A percentile compares a stretch with the other conserved stretches of the same genome.
Evolutionary conservation across 92 coral and sea anemone species (phyloP).

Genomic region (Phenganax subtilis): DNA sequence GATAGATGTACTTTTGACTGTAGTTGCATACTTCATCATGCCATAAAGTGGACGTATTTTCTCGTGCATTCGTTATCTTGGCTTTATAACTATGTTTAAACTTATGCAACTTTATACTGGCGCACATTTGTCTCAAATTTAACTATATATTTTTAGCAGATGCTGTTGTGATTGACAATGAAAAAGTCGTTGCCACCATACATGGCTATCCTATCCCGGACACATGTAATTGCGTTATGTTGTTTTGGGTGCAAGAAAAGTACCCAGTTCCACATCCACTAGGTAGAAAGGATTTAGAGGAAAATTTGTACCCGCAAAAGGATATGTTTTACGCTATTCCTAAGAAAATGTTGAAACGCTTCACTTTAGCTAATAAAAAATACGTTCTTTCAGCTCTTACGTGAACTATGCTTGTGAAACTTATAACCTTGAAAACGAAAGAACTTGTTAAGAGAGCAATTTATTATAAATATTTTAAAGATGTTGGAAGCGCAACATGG

Average conservation of each 20-base stretch:
- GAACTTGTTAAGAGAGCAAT: not conserved
- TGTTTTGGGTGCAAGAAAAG: conserved; percentile 4
- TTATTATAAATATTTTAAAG: not conserved
- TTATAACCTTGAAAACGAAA: not conserved
- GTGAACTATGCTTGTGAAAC: not conserved
- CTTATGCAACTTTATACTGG: not conserved
- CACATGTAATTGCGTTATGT: not conserved
- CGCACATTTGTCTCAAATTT: not conserved
- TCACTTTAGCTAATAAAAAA: not conserved
- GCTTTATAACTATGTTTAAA: not conserved
- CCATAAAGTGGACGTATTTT: conserved; percentile 1
- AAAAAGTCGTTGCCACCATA: conserved; percentile 1
- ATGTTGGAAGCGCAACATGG: not conserved
- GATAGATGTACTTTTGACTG: not conserved
- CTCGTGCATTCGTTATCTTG: not conserved
- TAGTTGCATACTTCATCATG: not conserved
- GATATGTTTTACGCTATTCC: not conserved
- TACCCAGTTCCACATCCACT: conserved; percentile 4
- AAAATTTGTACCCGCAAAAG: not conserved
- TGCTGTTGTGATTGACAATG: conserved; percentile 3
- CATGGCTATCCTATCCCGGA: conserved; percentile 2
- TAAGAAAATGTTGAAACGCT: not conserved
- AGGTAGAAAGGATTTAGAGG: conserved; percentile 1
- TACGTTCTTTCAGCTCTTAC: not conserved
- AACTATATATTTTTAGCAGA: not conserved